A percentile compares a stretch with the other conserved stretches of the same genome.
These are phyloP conservation scores for Homarus americanus DNA, from an alignment of 1,140 invertebrate genomes.

Conservation along the genomic window DNA sequence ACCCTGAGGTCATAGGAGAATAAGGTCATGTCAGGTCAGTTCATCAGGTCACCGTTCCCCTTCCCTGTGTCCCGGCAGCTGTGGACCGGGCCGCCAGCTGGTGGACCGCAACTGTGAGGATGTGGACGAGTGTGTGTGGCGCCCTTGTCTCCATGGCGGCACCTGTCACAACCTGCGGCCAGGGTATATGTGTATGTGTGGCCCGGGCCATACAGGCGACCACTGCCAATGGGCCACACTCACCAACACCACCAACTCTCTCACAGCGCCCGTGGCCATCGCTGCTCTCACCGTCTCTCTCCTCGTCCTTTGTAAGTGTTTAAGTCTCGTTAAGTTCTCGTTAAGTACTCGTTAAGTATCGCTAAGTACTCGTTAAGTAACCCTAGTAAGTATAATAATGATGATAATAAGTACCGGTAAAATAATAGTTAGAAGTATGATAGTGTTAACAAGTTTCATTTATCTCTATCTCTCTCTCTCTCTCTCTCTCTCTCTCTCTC, in stretches of 20 bases:
- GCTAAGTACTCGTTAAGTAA: too few species aligned
- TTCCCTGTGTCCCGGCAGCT: neutral
- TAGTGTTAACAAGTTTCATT: neutral
- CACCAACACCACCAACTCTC: neutral
- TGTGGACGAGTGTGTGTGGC: slow-evolving; percentile 42
- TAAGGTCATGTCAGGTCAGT: too few species aligned
- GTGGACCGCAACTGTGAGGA: slow-evolving; percentile 29
- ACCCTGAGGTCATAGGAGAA: too few species aligned
- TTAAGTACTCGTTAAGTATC: too few species aligned
- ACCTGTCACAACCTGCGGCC: slow-evolving; percentile 44
- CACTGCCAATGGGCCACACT: slow-evolving; percentile 38
- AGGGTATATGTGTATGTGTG: slow-evolving; percentile 30
- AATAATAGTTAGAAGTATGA: neutral
- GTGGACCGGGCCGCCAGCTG: slow-evolving; percentile 8
- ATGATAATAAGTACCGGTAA: too few species aligned
- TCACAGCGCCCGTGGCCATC: slow-evolving; percentile 33
- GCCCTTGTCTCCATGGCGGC: slow-evolving; percentile 31
- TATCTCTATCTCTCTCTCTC: neutral
- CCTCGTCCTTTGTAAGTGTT: slow-evolving; percentile 13
- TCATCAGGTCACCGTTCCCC: neutral
- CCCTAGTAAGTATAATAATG: too few species aligned
- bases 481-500: neutral
- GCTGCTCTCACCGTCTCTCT: slow-evolving; percentile 34
- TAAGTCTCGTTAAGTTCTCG: too few species aligned
- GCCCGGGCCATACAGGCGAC: slow-evolving; percentile 3